phyloP scores from a whole-genome alignment of 2,888 invertebrate genomes.

The Cantharis nigra region DNA sequence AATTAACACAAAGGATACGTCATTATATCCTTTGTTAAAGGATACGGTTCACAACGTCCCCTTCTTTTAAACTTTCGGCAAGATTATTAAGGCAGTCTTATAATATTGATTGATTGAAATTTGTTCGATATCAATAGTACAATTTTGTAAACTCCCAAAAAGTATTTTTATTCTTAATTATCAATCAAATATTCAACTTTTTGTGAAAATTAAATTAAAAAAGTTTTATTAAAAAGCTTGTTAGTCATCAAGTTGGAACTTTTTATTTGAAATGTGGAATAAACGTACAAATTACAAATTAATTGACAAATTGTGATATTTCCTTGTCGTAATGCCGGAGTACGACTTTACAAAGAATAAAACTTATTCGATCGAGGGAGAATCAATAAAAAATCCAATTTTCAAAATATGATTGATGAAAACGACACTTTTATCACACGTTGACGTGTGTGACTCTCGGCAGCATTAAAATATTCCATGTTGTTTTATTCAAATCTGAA shows the following conservation, averaged over 20 bases:
- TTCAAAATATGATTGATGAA: neutral
- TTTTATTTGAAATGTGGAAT: neutral
- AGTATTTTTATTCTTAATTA: neutral
- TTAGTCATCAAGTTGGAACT: neutral
- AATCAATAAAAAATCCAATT: neutral
- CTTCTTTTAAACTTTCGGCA: neutral
- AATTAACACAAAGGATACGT: slow-evolving; percentile 11
- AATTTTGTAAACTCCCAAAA: neutral
- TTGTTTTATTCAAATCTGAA: neutral
- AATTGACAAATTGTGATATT: neutral
- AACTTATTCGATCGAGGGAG: neutral
- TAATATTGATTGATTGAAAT: neutral
- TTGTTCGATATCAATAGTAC: neutral
- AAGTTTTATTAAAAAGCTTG: neutral
- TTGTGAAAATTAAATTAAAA: neutral
- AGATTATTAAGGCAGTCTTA: neutral
- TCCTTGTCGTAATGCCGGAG: neutral
- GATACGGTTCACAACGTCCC: neutral
- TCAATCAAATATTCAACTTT: neutral
- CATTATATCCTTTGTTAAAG: slow-evolving; percentile 8
- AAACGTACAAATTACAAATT: neutral
- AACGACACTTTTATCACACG: neutral
- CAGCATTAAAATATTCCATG: neutral
- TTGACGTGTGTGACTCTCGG: neutral
- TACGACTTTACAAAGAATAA: neutral